Conservation (phyloP, 2,797 vertebrate species). For the Scolopax rusticola region DNA sequence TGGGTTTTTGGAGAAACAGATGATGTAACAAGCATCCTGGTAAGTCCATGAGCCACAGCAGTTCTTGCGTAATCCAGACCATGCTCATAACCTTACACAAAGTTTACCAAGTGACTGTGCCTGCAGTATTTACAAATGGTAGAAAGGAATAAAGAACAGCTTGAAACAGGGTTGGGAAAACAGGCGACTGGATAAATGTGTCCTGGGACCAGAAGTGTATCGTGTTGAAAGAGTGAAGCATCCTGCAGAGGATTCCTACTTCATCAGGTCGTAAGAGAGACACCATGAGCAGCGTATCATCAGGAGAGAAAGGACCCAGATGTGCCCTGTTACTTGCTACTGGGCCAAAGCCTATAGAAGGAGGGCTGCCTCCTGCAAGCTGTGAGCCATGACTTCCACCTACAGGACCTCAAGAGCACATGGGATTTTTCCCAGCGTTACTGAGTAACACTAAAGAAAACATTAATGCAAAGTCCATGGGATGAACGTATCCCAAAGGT, state of each 20-base stretch:
- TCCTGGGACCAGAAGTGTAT: not conserved
- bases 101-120: not conserved
- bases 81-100: not conserved
- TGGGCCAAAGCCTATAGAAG: not conserved
- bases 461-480: not conserved
- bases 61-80: not conserved
- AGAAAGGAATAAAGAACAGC: not conserved
- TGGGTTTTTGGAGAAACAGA: not conserved
- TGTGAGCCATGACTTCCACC: not conserved
- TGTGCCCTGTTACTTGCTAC: not conserved
- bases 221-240: rapidly evolving
- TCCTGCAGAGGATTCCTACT: not conserved
- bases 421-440: not conserved
- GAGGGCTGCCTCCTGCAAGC: not conserved
- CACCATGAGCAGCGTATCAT: not conserved
- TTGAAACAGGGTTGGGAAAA: not conserved
- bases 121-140: not conserved
- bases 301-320: not conserved
- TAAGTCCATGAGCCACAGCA: not conserved
- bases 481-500: not conserved
- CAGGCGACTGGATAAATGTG: not conserved
- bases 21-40: not conserved
- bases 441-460: not conserved
- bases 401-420: not conserved
- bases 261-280: not conserved